Percentiles rank a stretch among this genome's conserved stretches.
Conservation (phyloP, 2,113 vertebrate species). For the Colaptes auratus region DNA sequence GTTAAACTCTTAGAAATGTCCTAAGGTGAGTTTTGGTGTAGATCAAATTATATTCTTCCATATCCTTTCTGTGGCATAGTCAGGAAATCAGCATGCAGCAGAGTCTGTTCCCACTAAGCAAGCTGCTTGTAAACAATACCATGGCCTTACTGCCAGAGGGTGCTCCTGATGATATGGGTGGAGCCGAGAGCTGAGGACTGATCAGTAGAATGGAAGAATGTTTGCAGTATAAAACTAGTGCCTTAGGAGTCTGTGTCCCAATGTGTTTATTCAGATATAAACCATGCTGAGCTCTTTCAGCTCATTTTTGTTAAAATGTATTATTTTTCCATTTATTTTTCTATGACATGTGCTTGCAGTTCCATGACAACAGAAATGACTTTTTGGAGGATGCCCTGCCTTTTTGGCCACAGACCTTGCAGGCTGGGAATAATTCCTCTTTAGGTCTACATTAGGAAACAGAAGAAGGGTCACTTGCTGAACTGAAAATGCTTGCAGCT, state of each 20-base stretch:
- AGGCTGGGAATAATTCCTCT: background rate
- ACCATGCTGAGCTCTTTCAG: background rate
- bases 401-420: background rate
- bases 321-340: background rate
- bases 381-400: background rate
- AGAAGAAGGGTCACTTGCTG: background rate
- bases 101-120: background rate
- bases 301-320: background rate
- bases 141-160: background rate
- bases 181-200: background rate
- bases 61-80: background rate
- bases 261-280: background rate
- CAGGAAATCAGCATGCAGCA: background rate
- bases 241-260: background rate
- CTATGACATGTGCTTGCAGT: background rate
- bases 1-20: background rate
- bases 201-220: background rate
- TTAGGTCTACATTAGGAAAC: background rate
- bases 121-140: background rate
- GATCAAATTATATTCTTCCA: background rate
- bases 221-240: background rate
- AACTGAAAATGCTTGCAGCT: background rate
- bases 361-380: background rate
- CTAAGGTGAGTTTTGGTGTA: background rate
- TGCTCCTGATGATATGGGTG: background rate